Evolutionary conservation across 2,888 invertebrate species (phyloP).

Genomic region (Leptopilina myrica): DNA sequence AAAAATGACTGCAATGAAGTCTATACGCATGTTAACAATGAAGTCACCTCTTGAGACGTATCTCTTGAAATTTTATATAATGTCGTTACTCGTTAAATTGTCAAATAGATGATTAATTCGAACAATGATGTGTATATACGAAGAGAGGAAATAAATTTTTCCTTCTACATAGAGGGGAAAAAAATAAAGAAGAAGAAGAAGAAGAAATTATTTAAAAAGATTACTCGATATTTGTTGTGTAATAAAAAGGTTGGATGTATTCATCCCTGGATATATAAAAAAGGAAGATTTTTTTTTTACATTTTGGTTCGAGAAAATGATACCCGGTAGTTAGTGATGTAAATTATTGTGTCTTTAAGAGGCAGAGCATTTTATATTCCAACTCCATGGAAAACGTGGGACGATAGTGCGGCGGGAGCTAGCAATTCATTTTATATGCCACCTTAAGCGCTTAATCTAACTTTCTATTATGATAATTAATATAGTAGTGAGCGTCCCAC

Average conservation of each 20-base stretch:
- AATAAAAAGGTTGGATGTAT: constrained; percentile 7
- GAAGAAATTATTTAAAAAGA: no score
- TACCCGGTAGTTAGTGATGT: constrained; percentile 22
- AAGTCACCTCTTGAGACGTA: background rate
- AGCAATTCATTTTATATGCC: constrained; percentile 43
- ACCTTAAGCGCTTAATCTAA: constrained; percentile 31
- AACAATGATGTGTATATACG: background rate
- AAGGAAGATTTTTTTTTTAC: background rate
- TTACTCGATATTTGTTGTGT: background rate
- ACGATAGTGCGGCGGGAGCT: constrained; percentile 26
- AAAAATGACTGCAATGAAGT: no score
- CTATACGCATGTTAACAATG: background rate
- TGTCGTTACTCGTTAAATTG: constrained; percentile 21
- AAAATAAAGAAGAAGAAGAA: background rate
- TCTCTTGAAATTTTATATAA: constrained; percentile 17
- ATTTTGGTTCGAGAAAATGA: constrained; percentile 4
- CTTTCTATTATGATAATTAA: constrained; percentile 46
- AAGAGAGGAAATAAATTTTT: no score
- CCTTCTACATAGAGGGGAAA: background rate
- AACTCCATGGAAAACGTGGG: constrained; percentile 30
- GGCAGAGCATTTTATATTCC: background rate
- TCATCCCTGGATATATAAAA: background rate
- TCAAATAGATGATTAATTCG: constrained; percentile 23
- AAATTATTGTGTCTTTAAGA: constrained; percentile 17
- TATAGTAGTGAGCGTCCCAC: constrained; percentile 45